Conservation (phyloP, 2,113 vertebrate species). For the Benitochromis conjunctus region DNA sequence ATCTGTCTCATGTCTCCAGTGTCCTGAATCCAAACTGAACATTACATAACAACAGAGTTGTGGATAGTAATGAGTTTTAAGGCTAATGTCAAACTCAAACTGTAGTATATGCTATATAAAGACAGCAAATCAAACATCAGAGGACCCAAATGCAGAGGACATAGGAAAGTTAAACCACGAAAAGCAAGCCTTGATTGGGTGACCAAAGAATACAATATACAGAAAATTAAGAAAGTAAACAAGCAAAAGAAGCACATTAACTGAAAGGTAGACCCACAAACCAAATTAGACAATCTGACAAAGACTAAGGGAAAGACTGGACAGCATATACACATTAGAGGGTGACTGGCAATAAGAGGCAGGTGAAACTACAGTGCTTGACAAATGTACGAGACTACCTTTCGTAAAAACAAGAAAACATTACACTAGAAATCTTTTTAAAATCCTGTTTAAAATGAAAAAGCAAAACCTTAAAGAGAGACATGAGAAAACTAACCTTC, state of each 20-base stretch:
- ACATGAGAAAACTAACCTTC: background rate
- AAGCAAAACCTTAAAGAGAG: background rate
- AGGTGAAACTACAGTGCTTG: background rate
- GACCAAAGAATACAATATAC: background rate
- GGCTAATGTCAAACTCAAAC: background rate
- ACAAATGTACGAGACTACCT: background rate
- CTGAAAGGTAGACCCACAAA: background rate
- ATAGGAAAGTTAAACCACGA: background rate
- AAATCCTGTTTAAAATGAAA: background rate
- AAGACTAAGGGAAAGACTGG: background rate
- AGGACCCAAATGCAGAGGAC: background rate
- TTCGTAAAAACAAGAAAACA: background rate
- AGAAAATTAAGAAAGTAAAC: background rate
- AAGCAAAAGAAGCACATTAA: background rate
- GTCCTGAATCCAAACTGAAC: background rate
- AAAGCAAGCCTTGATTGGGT: background rate
- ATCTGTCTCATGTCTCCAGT: background rate
- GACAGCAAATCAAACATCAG: background rate
- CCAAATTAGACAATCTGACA: background rate
- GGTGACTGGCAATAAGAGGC: background rate
- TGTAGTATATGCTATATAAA: background rate
- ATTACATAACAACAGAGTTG: background rate
- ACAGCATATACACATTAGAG: accelerated
- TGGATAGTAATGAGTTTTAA: background rate
- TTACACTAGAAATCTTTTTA: background rate